phyloP scores from a whole-genome alignment of 2,888 invertebrate genomes.

The Clostera curtula region DNA sequence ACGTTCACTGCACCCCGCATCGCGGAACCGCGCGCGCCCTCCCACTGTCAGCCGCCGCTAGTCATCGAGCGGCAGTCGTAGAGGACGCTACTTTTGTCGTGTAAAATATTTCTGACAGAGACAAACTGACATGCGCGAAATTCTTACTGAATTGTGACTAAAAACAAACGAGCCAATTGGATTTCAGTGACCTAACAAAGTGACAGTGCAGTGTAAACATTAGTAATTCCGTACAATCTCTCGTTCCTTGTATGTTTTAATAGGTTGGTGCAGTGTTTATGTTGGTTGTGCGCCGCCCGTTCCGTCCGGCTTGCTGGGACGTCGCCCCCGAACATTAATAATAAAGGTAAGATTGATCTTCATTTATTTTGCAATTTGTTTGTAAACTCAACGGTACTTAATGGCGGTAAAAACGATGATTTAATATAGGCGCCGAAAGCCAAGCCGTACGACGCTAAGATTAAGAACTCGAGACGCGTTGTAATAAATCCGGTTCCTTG shows the following conservation, averaged over 20 bases:
- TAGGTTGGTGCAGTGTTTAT: conserved; percentile 71
- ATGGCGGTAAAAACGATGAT: conserved; percentile 11
- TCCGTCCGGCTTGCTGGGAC: conserved; percentile 60
- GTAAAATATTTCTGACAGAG: conserved; percentile 28
- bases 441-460: conserved; percentile 35
- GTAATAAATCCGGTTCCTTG: conserved; percentile 37
- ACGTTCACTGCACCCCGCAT: conserved; percentile 19
- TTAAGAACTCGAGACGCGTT: conserved; percentile 22
- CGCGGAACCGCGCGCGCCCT: conserved; percentile 31
- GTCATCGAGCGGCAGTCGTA: conserved; percentile 65
- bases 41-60: conserved; percentile 34
- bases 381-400: conserved; percentile 15
- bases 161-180: conserved; percentile 57
- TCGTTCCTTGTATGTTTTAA: conserved; percentile 45
- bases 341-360: conserved; percentile 53
- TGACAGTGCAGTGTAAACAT: conserved; percentile 52
- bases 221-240: conserved; percentile 27
- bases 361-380: conserved; percentile 38
- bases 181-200: conserved; percentile 60
- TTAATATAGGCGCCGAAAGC: conserved; percentile 29
- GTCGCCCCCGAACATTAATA: conserved; percentile 65
- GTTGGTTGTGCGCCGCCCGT: conserved; percentile 62
- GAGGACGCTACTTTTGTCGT: conserved; percentile 28
- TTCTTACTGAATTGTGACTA: conserved; percentile 55
- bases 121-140: conserved; percentile 59